A percentile compares a stretch with the other conserved stretches of the same genome.
phyloP scores from a whole-genome alignment of 37 sponge, comb jelly and placozoan genomes.

The Hexactinellida sp. region DNA sequence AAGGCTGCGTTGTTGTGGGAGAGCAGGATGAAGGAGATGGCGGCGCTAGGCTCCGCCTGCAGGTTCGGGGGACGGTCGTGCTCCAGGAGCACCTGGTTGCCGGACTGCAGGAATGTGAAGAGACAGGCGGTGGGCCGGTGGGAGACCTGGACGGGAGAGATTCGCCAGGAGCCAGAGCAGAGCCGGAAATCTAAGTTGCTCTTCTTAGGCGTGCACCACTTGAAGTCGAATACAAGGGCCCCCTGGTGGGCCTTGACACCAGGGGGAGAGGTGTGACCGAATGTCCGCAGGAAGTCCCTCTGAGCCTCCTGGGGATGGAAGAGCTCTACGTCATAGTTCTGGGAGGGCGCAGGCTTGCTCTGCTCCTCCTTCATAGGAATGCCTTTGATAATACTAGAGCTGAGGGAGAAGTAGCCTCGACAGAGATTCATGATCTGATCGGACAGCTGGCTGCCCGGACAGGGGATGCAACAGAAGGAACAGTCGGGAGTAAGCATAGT shows the following conservation, averaged over 20 bases:
- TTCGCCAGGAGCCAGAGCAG: conserved; percentile 67
- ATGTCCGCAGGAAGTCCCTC: conserved; percentile 54
- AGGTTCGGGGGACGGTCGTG: conserved; percentile 44
- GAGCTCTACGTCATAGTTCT: conserved; percentile 82
- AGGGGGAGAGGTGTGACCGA: not conserved
- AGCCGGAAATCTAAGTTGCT: conserved; percentile 36
- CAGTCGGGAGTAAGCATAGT: not conserved
- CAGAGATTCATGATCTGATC: not conserved
- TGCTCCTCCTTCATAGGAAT: conserved; percentile 85
- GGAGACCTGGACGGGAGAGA: conserved; percentile 70
- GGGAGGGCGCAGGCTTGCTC: conserved; percentile 30
- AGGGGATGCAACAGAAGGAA: not conserved
- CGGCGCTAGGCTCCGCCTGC: not conserved
- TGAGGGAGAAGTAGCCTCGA: conserved; percentile 40
- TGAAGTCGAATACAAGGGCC: not conserved
- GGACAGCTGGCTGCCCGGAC: not conserved
- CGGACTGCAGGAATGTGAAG: conserved; percentile 71
- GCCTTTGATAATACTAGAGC: conserved; percentile 51
- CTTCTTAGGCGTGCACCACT: not conserved
- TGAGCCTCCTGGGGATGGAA: conserved; percentile 55
- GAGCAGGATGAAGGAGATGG: not conserved
- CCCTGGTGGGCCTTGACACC: not conserved
- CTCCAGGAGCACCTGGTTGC: conserved; percentile 67
- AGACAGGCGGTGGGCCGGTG: conserved; percentile 72
- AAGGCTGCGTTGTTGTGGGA: conserved; percentile 39